Evolutionary conservation across 2,888 invertebrate species (phyloP).

Genomic region (Thereva unica): DNA sequence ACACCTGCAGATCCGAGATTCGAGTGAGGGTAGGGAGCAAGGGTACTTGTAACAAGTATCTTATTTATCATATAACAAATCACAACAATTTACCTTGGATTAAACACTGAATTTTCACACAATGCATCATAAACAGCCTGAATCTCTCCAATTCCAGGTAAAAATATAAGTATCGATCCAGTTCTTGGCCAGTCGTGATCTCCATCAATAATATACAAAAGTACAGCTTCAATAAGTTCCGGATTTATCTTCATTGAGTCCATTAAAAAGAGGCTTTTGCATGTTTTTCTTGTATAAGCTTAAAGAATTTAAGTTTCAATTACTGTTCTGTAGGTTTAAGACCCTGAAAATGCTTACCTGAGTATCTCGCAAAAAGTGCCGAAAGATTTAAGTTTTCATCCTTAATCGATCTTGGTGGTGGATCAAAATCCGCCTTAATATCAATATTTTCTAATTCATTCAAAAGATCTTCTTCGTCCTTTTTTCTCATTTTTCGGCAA

Average conservation of each 20-base stretch:
- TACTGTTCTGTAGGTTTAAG: background rate
- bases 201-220: slow-evolving; percentile 70
- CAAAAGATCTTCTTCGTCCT: slow-evolving; percentile 64
- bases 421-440: slow-evolving; percentile 61
- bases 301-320: slow-evolving; percentile 8
- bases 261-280: slow-evolving; percentile 76
- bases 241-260: slow-evolving; percentile 77
- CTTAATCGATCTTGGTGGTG: slow-evolving; percentile 65
- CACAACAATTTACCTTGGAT: slow-evolving; percentile 58
- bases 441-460: slow-evolving; percentile 69
- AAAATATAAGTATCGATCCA: slow-evolving; percentile 79
- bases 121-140: slow-evolving; percentile 72
- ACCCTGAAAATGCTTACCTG: slow-evolving; percentile 54
- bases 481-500: slow-evolving; percentile 66
- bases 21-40: too few relatives aligned
- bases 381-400: slow-evolving; percentile 74
- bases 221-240: slow-evolving; percentile 72
- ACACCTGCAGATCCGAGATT: too few relatives aligned
- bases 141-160: slow-evolving; percentile 81
- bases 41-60: background rate
- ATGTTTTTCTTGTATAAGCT: slow-evolving; percentile 66
- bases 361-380: slow-evolving; percentile 70
- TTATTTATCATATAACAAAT: background rate
- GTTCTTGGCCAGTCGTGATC: slow-evolving; percentile 61
- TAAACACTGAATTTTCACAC: slow-evolving; percentile 67